Evolutionary conservation across 2,888 invertebrate genomes (phyloP).

Genomic region (Zeuzera pyrina): DNA sequence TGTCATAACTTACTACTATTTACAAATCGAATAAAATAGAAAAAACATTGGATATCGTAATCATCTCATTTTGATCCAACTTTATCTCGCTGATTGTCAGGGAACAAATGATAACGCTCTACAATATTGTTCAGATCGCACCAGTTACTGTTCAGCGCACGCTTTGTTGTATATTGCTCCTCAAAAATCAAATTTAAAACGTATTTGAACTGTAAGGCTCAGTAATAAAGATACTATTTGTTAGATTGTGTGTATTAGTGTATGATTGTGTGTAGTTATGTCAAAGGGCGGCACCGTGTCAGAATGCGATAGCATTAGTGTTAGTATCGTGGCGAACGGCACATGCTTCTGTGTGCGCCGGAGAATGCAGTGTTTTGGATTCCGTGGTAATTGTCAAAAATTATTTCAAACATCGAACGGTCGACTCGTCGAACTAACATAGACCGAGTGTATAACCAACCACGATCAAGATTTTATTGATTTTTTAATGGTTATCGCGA

Average conservation of each 20-base stretch:
- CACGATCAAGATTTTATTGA: background rate
- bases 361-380: constrained; percentile 66
- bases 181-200: too few species aligned
- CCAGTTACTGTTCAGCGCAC: constrained; percentile 39
- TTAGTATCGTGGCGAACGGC: constrained; percentile 41
- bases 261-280: constrained; percentile 17
- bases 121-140: constrained; percentile 30
- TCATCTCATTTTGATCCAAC: constrained; percentile 34
- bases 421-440: background rate
- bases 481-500: background rate
- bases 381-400: constrained; percentile 39
- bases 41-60: constrained; percentile 61
- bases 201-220: background rate
- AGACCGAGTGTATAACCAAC: background rate
- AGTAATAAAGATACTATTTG: constrained; percentile 29
- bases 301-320: constrained; percentile 53
- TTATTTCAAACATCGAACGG: background rate
- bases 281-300: constrained; percentile 55
- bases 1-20: too few species aligned
- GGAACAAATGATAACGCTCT: constrained; percentile 39
- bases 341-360: constrained; percentile 62
- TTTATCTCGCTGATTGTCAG: constrained; percentile 44
- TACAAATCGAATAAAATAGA: constrained; percentile 69
- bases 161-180: constrained; percentile 27
- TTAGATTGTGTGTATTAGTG: too few species aligned